A percentile compares a stretch with the other conserved stretches of the same genome.
Conservation (phyloP, 2,888 invertebrate genomes). For the Synergus umbraculus region DNA sequence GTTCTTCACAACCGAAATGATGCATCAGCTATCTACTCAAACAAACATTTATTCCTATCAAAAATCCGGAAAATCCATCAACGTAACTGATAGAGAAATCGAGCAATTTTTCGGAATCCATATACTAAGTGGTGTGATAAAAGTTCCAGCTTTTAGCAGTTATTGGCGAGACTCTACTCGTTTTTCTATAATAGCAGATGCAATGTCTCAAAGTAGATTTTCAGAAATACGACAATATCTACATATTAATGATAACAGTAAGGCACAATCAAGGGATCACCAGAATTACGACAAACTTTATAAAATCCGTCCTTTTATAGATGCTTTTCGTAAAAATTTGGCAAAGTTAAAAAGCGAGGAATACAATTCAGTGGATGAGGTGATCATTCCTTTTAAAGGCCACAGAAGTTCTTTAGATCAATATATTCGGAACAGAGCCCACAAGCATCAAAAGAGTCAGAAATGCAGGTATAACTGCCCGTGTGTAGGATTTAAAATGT, state of each 20-base stretch:
- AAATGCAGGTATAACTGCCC: conserved; percentile 17
- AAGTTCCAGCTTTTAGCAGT: background rate
- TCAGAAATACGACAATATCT: conserved; percentile 5
- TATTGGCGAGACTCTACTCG: conserved; percentile 1
- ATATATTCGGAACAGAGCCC: background rate
- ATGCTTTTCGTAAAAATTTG: background rate
- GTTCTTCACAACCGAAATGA: conserved; percentile 11
- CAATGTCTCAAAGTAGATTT: conserved; percentile 14
- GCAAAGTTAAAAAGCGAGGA: conserved; percentile 21
- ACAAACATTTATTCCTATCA: conserved; percentile 15
- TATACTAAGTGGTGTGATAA: conserved; percentile 12
- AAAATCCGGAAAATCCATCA: conserved; percentile 21
- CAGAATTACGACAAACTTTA: conserved; percentile 12
- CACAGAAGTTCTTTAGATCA: conserved; percentile 6
- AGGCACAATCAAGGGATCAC: background rate
- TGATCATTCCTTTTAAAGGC: conserved; percentile 8
- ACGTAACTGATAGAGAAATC: conserved; percentile 7
- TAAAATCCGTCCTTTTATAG: conserved; percentile 30
- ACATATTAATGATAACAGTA: conserved; percentile 13
- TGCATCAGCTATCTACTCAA: conserved; percentile 6
- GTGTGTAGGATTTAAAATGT: conserved; percentile 22
- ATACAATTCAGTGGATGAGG: conserved; percentile 25
- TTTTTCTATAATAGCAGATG: conserved; percentile 8
- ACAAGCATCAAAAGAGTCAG: conserved; percentile 11
- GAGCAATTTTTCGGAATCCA: conserved; percentile 27